These are phyloP conservation scores for Festucalex cinctus DNA, from an alignment of 2,113 vertebrate genomes.

Conservation along the genomic window DNA sequence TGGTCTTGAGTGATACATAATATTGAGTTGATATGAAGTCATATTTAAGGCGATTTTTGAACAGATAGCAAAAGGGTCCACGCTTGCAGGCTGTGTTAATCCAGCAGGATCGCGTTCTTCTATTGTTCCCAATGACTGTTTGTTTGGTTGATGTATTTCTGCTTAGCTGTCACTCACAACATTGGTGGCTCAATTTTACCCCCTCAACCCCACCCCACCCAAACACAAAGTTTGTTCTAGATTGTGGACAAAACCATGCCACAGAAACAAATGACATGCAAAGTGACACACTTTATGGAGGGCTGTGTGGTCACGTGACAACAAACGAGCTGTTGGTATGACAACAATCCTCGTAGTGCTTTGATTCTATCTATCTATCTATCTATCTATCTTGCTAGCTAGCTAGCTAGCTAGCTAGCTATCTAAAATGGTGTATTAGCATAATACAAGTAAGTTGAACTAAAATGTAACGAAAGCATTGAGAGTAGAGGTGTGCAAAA, in stretches of 20 bases:
- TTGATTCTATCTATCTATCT: too few species aligned
- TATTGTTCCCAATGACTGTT: constrained; percentile 27
- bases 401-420: too few species aligned
- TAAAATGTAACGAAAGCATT: too few species aligned
- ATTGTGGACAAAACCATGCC: constrained; percentile 6
- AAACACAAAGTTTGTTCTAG: neutral
- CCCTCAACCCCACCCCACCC: neutral
- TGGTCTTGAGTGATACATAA: too few species aligned
- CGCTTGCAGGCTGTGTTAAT: constrained; percentile 40
- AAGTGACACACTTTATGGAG: constrained; percentile 14
- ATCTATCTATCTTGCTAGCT: too few species aligned
- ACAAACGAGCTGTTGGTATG: neutral
- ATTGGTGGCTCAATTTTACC: constrained; percentile 13
- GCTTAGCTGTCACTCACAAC: constrained; percentile 50
- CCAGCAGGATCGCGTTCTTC: constrained; percentile 46
- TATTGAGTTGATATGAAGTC: too few species aligned
- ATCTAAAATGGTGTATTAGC: too few species aligned
- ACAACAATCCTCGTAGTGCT: neutral
- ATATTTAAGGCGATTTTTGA: neutral
- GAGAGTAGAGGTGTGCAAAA: too few species aligned
- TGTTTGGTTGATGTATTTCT: constrained; percentile 33
- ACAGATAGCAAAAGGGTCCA: neutral
- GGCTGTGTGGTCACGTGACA: neutral
- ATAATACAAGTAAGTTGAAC: too few species aligned
- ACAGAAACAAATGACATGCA: constrained; percentile 48